Conservation (phyloP, 2,797 vertebrate species). For the Amblyraja radiata region DNA sequence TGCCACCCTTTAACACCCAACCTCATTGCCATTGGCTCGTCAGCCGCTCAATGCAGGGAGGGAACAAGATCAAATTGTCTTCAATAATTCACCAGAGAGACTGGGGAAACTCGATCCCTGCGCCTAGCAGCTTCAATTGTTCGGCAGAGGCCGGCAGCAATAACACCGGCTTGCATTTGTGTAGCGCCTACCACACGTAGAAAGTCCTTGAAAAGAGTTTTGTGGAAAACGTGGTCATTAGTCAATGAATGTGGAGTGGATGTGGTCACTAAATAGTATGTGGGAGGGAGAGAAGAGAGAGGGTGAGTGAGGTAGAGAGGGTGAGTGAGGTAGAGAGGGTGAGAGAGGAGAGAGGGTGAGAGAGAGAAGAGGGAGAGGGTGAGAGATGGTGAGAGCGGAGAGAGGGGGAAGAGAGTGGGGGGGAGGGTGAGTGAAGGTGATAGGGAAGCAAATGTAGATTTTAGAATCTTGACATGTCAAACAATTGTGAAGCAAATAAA, state of each 20-base stretch:
- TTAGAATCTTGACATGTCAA: not conserved
- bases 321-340: no score
- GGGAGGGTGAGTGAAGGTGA: not conserved
- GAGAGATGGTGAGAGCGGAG: no score
- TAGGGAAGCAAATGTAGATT: not conserved
- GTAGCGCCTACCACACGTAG: not conserved
- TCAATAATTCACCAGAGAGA: not conserved
- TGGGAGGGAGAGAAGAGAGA: no score
- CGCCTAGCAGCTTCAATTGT: not conserved
- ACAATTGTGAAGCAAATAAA: not conserved
- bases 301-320: no score
- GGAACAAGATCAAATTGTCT: not conserved
- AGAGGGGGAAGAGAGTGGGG: no score
- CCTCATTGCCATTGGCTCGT: not conserved
- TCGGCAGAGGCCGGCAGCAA: not conserved
- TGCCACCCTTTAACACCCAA: not conserved
- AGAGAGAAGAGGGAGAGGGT: no score
- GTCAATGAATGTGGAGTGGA: no score
- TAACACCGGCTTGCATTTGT: not conserved
- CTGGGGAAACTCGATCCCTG: not conserved
- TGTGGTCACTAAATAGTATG: no score
- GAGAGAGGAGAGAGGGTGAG: no score
- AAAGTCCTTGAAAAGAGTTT: not conserved
- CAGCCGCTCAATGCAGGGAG: not conserved
- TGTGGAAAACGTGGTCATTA: not conserved